Evolutionary conservation across 2,797 vertebrate genomes (phyloP).

Genomic region (Urophycis tenuis): DNA sequence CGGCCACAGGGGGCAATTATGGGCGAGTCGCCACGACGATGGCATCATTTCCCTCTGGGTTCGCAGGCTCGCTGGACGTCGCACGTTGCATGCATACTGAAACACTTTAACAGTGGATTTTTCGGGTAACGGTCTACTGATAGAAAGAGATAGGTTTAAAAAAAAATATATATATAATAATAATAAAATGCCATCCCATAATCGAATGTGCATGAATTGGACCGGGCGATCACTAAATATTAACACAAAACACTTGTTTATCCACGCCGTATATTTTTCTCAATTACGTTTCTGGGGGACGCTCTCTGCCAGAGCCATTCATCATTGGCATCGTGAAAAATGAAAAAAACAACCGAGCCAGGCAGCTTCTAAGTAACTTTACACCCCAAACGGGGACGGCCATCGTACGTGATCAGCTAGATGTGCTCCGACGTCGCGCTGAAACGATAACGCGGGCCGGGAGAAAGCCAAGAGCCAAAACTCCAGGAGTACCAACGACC

Average conservation of each 20-base stretch:
- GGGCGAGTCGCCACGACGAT: too few relatives aligned
- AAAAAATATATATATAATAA: background rate
- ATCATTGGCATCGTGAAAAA: background rate
- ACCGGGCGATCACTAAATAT: background rate
- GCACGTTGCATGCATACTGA: background rate
- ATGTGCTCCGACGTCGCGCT: background rate
- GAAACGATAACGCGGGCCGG: background rate
- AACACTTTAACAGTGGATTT: background rate
- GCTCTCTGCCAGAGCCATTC: background rate
- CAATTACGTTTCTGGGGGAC: background rate
- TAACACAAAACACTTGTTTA: background rate
- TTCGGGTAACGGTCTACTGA: background rate
- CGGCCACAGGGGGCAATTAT: too few relatives aligned
- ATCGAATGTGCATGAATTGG: background rate
- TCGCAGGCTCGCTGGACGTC: too few relatives aligned
- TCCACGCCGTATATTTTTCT: background rate
- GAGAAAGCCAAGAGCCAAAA: background rate
- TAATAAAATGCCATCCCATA: background rate
- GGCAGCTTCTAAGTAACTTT: background rate
- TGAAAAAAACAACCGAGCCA: background rate
- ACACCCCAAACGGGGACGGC: background rate
- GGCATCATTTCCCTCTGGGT: background rate
- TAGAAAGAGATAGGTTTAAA: background rate
- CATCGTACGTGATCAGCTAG: background rate
- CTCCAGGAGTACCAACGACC: background rate